Conservation (phyloP, 2,888 invertebrate species). For the Oscheius sp. region DNA sequence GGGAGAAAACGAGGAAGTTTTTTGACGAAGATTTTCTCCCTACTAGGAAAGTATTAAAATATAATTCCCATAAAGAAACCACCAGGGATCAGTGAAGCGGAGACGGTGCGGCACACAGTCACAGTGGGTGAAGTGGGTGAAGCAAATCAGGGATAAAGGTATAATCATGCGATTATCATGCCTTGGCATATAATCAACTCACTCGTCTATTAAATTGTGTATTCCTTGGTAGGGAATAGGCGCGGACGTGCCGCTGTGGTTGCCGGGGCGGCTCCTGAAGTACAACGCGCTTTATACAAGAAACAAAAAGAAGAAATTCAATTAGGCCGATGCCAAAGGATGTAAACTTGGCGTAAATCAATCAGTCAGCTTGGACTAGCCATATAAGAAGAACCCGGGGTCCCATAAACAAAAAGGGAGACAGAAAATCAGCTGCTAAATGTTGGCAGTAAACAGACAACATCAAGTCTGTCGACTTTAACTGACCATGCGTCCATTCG, state of each 20-base stretch:
- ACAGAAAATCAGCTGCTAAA: slow-evolving; percentile 13
- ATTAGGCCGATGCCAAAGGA: not conserved
- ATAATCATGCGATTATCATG: too few relatives aligned
- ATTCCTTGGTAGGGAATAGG: slow-evolving; percentile 23
- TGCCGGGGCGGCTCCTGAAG: slow-evolving; percentile 21
- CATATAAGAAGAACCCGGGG: not conserved
- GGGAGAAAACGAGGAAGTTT: too few relatives aligned
- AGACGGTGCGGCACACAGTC: too few relatives aligned
- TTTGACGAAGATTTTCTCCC: too few relatives aligned
- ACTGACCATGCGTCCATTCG: slow-evolving; percentile 12
- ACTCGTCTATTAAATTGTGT: slow-evolving; percentile 18
- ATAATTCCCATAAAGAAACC: too few relatives aligned
- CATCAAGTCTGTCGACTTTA: not conserved
- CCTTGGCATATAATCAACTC: not conserved
- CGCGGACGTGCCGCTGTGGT: not conserved
- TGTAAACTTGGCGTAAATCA: not conserved
- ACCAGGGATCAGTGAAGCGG: too few relatives aligned
- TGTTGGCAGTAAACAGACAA: slow-evolving; percentile 12
- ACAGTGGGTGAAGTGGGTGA: too few relatives aligned
- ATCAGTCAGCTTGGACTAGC: slow-evolving; percentile 6
- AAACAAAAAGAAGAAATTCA: not conserved
- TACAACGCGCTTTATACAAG: not conserved
- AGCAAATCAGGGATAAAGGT: too few relatives aligned
- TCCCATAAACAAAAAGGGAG: slow-evolving; percentile 7
- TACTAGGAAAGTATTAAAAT: too few relatives aligned